Evolutionary conservation across 2,113 vertebrate genomes (phyloP).

Genomic region (Capricornis sumatraensis): DNA sequence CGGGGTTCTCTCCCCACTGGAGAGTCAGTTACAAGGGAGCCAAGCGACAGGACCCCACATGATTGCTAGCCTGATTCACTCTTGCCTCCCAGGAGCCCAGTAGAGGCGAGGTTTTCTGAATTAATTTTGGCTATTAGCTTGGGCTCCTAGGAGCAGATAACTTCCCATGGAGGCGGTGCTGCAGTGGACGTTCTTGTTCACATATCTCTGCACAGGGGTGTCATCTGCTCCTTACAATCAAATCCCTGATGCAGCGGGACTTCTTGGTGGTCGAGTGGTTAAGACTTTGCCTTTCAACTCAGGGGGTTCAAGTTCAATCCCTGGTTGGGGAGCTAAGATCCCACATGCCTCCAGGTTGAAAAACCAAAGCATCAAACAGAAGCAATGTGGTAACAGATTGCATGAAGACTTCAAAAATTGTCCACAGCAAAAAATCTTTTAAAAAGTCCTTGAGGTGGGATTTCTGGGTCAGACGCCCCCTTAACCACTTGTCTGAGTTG

Average conservation of each 20-base stretch:
- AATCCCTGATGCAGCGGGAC: no score
- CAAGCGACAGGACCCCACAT: fast-evolving
- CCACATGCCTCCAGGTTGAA: not conserved
- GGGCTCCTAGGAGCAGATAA: fast-evolving
- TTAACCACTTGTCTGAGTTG: not conserved
- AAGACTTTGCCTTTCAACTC: not conserved
- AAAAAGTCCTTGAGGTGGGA: not conserved
- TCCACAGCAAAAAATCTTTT: not conserved
- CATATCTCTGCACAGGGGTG: fast-evolving
- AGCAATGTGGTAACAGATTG: not conserved
- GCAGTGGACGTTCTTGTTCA: fast-evolving
- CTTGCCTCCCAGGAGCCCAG: not conserved
- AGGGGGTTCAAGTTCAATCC: not conserved
- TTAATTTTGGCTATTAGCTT: no score
- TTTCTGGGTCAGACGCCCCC: not conserved
- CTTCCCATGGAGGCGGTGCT: fast-evolving
- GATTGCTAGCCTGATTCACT: not conserved
- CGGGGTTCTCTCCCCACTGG: fast-evolving
- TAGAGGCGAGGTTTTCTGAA: fast-evolving
- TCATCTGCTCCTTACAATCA: not conserved
- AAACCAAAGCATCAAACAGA: not conserved
- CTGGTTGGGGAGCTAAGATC: not conserved
- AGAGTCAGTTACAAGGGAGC: not conserved
- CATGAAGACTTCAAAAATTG: not conserved
- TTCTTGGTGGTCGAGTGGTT: not conserved